phyloP scores from a whole-genome alignment of 2,113 vertebrate species.

The Gambusia holbrooki region DNA sequence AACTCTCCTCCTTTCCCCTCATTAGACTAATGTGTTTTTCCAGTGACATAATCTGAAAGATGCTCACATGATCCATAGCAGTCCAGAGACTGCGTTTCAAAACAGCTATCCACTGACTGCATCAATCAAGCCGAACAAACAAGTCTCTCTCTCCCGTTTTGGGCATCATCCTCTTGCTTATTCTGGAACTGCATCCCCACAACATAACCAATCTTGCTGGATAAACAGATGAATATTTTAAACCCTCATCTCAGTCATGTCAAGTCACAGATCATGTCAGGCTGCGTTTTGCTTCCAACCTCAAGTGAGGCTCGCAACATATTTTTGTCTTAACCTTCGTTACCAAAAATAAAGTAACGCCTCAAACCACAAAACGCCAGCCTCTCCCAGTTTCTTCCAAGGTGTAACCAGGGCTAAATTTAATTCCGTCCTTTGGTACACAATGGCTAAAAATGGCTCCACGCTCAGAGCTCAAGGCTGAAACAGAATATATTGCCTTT shows the following conservation, averaged over 20 bases:
- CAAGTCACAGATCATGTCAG: conserved; percentile 48
- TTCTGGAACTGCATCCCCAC: conserved; percentile 47
- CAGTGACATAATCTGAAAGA: conserved; percentile 10
- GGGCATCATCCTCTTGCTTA: conserved; percentile 29
- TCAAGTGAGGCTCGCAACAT: conserved; percentile 39
- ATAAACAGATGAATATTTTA: conserved; percentile 52
- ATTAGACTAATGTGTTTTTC: conserved; percentile 18
- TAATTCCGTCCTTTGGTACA: conserved; percentile 69
- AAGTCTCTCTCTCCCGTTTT: conserved; percentile 12
- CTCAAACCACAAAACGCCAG: conserved; percentile 61
- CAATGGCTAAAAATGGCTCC: conserved; percentile 52
- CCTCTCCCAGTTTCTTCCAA: conserved; percentile 70
- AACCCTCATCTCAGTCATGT: conserved; percentile 38
- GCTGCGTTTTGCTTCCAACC: conserved; percentile 39
- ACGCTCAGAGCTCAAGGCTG: conserved; percentile 21
- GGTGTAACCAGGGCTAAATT: conserved; percentile 69
- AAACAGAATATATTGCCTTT: conserved; percentile 28
- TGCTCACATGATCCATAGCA: neutral
- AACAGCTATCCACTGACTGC: conserved; percentile 2
- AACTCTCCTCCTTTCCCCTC: neutral
- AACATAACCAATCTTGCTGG: conserved; percentile 51
- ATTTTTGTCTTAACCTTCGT: conserved; percentile 56
- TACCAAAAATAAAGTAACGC: conserved; percentile 62
- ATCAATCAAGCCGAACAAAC: conserved; percentile 18
- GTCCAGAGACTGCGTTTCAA: neutral